Evolutionary conservation across 1,140 invertebrate species (phyloP).

Genomic region (Trichoplusia ni): DNA sequence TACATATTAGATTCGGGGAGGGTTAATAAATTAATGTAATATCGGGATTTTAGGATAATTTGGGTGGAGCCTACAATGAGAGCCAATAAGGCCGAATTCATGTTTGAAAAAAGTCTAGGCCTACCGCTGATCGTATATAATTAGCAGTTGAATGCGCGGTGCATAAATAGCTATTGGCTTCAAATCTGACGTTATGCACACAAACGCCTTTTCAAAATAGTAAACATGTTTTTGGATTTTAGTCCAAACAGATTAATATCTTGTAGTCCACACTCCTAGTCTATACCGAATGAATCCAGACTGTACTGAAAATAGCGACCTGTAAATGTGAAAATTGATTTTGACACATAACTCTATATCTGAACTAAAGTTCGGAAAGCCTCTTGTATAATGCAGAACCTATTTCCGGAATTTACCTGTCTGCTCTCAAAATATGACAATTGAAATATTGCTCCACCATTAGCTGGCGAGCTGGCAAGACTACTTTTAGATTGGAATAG

Average conservation of each 20-base stretch:
- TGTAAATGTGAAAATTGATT: conserved; percentile 76
- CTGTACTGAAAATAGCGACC: conserved; percentile 69
- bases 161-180: no score
- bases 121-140: no score
- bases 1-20: not conserved
- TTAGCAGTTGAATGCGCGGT: no score
- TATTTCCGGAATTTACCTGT: conserved; percentile 60
- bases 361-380: conserved; percentile 48
- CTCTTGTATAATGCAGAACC: conserved; percentile 66
- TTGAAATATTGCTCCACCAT: conserved; percentile 51
- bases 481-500: conserved; percentile 23
- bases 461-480: conserved; percentile 8
- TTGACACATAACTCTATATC: conserved; percentile 68
- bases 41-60: no score
- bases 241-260: not conserved
- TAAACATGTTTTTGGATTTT: no score
- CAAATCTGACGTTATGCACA: no score
- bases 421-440: conserved; percentile 60
- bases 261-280: not conserved
- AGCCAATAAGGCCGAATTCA: no score
- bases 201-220: no score
- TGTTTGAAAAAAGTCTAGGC: no score
- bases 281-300: conserved; percentile 41
- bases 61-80: no score
- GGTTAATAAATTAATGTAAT: no score